Base-by-base conservation (phyloP, 2,113 vertebrate species). In the Amphiprion percula region DNA sequence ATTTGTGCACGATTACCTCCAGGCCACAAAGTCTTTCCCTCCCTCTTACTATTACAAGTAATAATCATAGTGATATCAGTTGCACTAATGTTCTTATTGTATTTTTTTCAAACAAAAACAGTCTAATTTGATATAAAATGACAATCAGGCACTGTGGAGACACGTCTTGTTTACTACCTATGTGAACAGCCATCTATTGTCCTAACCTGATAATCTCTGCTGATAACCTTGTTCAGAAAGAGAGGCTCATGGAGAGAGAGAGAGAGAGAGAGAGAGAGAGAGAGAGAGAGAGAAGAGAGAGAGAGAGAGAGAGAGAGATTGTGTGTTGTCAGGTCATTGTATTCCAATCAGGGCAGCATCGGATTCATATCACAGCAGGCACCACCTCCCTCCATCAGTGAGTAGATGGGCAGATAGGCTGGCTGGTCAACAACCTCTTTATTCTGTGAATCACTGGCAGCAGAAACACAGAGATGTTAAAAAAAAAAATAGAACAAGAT, bases 311-410 rank as follows among this genome's bases (percentile, higher is more conserved):
- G 66, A 56, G 67, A n/a, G 23, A 72, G 55, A 44, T 10, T 17
- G 4, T 41, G 61, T 70, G 73, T 75, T 77, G 69, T 26, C 15
- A 26, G 76, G 63, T 82, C 88, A 82, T 90, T 91, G 76, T 86
- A 83, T 86, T 84, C 55, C 87, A 89, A 83, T 90, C 80, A 81
- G 67, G 69, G 78, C 75, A 67, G 74, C 58, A 66, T 83, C 89
- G 77, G 87, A 92, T 90, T 90, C 68, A 74, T 82, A 92, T 91
- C 91, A 37, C 82, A 79, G 80, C 73, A 68, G 72, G 73, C 21
- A 11, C 52, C 44, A 33, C 54, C 54, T 62, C 68, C 58, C 59
- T 49, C 80, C 60, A 47, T 63, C 66, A 69, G 24, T 58, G 72
- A 75, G 58, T 59, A 84, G 69, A 87, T 80, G 55, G 74, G 10